Evolutionary conservation across 2,113 vertebrate genomes (phyloP), one percentile per base, ranked within the genome.

Genomic region (Aegypius monachus): DNA sequence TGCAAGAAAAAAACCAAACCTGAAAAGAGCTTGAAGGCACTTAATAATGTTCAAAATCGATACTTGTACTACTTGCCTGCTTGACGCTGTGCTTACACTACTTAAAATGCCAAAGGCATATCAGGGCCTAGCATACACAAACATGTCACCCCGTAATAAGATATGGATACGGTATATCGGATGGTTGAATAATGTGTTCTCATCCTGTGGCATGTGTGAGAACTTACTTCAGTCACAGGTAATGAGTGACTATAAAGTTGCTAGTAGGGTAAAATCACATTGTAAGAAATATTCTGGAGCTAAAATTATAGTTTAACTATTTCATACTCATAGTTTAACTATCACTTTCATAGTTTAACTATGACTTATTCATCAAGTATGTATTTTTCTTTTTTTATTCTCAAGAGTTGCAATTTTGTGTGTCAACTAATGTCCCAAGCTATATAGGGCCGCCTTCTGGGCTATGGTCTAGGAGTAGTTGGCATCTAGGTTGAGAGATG

Each of bases 111-210:
- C 67, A 70, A 62, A 85, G 55, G 19, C 22, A 1, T 36, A 18
- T 74, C 14, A 34, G 16, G 26, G 53, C 5, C 15, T 38, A 52
- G 21, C 9, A 7, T 32, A 53, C 1, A 1, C 34, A 62, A 27
- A 36, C 4, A 4, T 48, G 29, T 79, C 19, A 58, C 42, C 32
- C 47, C 2, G 2, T 15, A 59, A 2, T 61, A 63, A 67, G 38
- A 43, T 52, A 29, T 0, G 3, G 29, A n/a, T 50, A 32, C 13
- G 5, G 4, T 67, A 5, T 88, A 32, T 58, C 0, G 0, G 38
- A 12, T 79, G 32, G 8, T 62, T 79, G 47, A 88, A 62, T 84
- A 58, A 58, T 29, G 19, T 70, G 16, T 56, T 88, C 20, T 26
- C 17, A 22, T 75, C 32, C 29, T 48, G 17, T 79, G 42, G 12